Evolutionary conservation across 2,113 vertebrate species (phyloP), one percentile per base, ranked within the genome.

Genomic region (Sylvietta virens): DNA sequence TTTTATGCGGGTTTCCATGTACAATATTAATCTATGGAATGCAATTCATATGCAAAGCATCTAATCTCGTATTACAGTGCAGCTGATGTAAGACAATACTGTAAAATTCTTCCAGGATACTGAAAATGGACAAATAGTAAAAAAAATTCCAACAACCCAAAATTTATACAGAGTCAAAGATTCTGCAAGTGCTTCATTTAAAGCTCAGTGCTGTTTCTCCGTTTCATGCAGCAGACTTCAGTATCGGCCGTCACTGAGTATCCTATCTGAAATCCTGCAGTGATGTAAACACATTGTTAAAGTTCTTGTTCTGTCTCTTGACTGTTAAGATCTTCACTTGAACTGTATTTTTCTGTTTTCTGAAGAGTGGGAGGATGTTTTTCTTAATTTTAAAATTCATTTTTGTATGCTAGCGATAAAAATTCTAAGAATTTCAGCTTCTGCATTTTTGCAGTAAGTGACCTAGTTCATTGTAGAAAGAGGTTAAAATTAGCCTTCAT

Each of bases 401-500:
- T 86, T 95, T 94, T 54, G 0, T 40, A 30, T 54, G 9, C 15
- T 28, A 80, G 4, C 45, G 61, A 17, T 33, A 56, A 86, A 74
- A 77, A 27, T 69, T 83, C 35, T 51, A 80, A 50, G 71, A 92
- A 67, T 28, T 56, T 86, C 57, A 45, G 17, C 56, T 73, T 81
- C 39, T 93, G 57, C 39, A 10, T 72, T 2, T 88, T 94, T 94
- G 33, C 69, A 80, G 16, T 76, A 80, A 35, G 50, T 95, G 81
- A 88, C 81, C 81, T 95, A 95, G 90, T 86, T 88, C 67, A 40
- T 42, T 93, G 48, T 42, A 85, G 53, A 95, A 97, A 40, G 88
- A 91, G 83, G 78, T 80, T 97, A 90, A 95, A 97, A 94, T 95
- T 89, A 94, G 44, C 54, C 48, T 89, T 77, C 35, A 79, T 86